Base-by-base conservation (phyloP, 2,113 vertebrate species). In the Rissa tridactyla region DNA sequence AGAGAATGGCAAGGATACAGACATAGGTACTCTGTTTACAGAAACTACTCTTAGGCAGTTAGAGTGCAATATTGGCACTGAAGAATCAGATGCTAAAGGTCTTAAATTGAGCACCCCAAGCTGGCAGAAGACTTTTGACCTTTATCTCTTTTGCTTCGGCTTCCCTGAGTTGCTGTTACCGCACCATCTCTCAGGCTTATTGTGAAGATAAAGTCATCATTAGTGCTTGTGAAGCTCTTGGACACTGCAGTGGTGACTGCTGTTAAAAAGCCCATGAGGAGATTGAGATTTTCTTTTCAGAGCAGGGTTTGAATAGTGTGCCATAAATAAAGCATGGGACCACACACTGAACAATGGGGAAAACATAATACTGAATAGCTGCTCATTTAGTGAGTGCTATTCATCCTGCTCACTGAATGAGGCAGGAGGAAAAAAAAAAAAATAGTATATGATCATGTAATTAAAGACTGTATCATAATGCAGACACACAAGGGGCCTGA, bases 291-390 rank as follows among this genome's bases (percentile, higher is more conserved):
- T 83, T 36, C 62, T 81, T 93, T 95, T 75, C 79, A 88, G 66
- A 90, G 76, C 42, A 68, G 62, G 42, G 55, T 64, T 90, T 96
- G 79, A 96, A 93, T 77, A 71, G 93, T 0, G 11, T 71, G 71
- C 72, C 79, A 90, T 88, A 96, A 95, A 93, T 90, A 96, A 96
- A 88, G 90, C 79, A 86, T 26, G 30, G 88, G 86, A 92, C 76
- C 88, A 86, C 82, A 95, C 55, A 62, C n/a, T 15, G 90, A 94
- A 96, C 94, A 92, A 88, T 60, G 55, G 51, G n/a, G 82, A 93
- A 92, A 92, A 90, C 87, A 83, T 23, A 94, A 90, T 77, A 80
- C 40, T 66, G 82, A 95, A 92, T 90, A 92, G 82, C 68, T 92
- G 68, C 75, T 94, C 85, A 55, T 93, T 82, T 58, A 93, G 71